These are phyloP conservation scores for Drosophila suzukii DNA, from an alignment of 1,140 invertebrate genomes.

Conservation along the genomic window DNA sequence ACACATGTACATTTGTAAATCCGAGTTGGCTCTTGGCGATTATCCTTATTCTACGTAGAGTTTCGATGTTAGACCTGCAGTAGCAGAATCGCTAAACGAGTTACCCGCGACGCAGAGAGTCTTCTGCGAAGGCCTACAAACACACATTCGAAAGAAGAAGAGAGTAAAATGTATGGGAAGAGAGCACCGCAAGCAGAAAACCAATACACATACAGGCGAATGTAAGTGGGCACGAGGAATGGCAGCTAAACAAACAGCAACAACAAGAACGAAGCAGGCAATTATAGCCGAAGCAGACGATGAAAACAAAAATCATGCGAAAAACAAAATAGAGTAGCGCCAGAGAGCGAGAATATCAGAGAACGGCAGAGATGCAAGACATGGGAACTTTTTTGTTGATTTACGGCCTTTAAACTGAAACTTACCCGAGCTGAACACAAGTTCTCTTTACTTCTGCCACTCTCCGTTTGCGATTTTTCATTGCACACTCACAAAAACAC, in stretches of 20 bases:
- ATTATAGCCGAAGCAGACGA: conserved; percentile 68
- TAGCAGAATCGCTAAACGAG: conserved; percentile 61
- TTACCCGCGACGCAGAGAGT: conserved; percentile 49
- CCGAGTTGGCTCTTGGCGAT: too few relatives aligned
- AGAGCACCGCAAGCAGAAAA: conserved; percentile 38
- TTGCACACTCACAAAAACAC: conserved; percentile 17
- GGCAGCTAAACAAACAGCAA: conserved; percentile 70
- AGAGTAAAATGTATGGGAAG: conserved; percentile 11
- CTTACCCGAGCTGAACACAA: conserved; percentile 42
- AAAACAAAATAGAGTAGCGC: conserved; percentile 55
- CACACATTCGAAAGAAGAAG: conserved; percentile 50
- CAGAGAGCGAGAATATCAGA: conserved; percentile 7
- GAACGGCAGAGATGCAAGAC: background rate
- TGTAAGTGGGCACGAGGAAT: conserved; percentile 61
- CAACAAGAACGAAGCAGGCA: conserved; percentile 36
- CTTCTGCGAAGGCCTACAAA: conserved; percentile 68
- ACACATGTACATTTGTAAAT: too few relatives aligned
- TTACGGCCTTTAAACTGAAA: conserved; percentile 22
- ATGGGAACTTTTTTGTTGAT: conserved; percentile 10
- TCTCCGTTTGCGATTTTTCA: conserved; percentile 20
- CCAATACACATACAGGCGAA: conserved; percentile 12
- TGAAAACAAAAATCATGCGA: conserved; percentile 78
- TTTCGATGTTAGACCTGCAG: conserved; percentile 20
- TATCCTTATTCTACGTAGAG: background rate
- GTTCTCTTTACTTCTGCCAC: conserved; percentile 29